Evolutionary conservation across 2,888 invertebrate genomes (phyloP).

Genomic region (Campaea margaritaria): DNA sequence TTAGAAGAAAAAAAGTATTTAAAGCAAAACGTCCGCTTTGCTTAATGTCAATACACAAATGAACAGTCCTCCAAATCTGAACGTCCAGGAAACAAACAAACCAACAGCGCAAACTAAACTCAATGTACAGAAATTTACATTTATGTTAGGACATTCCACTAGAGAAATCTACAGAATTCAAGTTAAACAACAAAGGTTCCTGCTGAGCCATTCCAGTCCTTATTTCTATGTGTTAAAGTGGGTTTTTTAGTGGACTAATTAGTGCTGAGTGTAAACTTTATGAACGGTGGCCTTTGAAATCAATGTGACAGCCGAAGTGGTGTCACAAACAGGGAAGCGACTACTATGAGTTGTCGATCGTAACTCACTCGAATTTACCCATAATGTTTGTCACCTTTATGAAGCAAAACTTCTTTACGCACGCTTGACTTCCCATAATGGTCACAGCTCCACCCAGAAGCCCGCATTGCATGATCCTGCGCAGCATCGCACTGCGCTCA

Average conservation of each 20-base stretch:
- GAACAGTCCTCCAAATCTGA: too few species aligned
- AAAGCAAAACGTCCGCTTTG: too few species aligned
- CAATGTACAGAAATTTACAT: background rate
- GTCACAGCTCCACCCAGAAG: too few species aligned
- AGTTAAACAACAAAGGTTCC: background rate
- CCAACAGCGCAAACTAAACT: background rate
- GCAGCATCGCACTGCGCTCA: too few species aligned
- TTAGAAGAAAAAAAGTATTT: too few species aligned
- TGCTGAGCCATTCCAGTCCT: constrained; percentile 6
- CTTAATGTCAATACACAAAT: too few species aligned
- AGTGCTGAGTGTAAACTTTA: constrained; percentile 48
- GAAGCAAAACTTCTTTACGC: too few species aligned
- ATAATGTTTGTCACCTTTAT: background rate
- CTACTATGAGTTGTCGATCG: constrained; percentile 24
- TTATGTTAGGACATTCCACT: constrained; percentile 1
- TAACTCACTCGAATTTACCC: constrained; percentile 4
- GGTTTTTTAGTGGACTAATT: constrained; percentile 32
- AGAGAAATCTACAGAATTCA: constrained; percentile 1
- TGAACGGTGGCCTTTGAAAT: constrained; percentile 46
- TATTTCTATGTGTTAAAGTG: constrained; percentile 9
- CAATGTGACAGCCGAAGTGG: constrained; percentile 48
- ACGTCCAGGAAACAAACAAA: too few species aligned
- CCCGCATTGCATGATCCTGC: too few species aligned
- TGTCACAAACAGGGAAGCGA: constrained; percentile 47
- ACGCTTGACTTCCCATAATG: too few species aligned